phyloP scores from a whole-genome alignment of 2,888 invertebrate species.

The Eueremaeus valkanovi region DNA sequence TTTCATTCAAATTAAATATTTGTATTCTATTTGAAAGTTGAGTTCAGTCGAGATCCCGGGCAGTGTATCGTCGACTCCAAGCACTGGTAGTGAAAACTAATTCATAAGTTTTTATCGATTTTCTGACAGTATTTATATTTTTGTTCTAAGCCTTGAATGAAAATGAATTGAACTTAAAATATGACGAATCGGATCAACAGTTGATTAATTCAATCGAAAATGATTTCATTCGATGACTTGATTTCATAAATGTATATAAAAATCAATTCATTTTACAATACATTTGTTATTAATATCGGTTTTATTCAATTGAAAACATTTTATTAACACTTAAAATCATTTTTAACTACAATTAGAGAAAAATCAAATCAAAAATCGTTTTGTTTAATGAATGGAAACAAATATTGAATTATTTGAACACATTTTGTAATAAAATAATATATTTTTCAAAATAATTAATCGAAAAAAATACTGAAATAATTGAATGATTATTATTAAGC shows the following conservation, averaged over 20 bases:
- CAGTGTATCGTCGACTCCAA: conserved; percentile 8
- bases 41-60: conserved; percentile 17
- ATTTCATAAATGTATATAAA: neutral
- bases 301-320: too few species aligned
- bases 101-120: too few species aligned
- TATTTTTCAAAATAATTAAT: neutral
- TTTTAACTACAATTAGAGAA: too few species aligned
- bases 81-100: conserved; percentile 1
- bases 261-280: neutral
- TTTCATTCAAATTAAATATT: neutral
- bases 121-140: neutral
- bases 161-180: neutral
- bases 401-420: neutral
- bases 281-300: too few species aligned
- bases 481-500: neutral
- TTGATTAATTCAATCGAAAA: conserved; percentile 23
- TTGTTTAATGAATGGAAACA: neutral
- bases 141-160: neutral
- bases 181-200: conserved; percentile 29
- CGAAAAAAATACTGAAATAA: neutral
- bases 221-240: conserved; percentile 9
- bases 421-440: neutral
- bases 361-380: neutral
- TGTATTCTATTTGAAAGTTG: neutral
- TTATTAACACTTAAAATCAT: too few species aligned